Percentiles rank a stretch among this genome's conserved stretches.
phyloP scores from a whole-genome alignment of 2,797 vertebrate species.

The Amblyraja radiata region DNA sequence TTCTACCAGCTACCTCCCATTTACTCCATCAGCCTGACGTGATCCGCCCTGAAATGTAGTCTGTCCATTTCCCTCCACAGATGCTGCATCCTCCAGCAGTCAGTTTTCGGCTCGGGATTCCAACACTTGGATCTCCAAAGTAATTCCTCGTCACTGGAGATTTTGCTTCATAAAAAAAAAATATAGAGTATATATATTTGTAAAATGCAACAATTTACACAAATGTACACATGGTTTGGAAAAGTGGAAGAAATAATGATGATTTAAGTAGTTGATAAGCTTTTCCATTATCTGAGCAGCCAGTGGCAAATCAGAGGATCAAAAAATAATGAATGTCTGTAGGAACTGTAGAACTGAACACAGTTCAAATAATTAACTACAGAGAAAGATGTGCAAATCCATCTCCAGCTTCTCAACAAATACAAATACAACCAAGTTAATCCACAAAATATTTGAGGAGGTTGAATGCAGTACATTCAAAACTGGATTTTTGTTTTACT shows the following conservation, averaged over 20 bases:
- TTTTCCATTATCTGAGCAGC: not conserved
- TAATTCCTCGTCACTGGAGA: constrained; percentile 5
- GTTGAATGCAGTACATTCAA: not conserved
- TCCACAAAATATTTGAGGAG: not conserved
- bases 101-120: no score
- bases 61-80: no score
- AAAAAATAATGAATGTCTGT: not conserved
- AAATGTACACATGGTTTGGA: not conserved
- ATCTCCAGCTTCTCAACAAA: not conserved
- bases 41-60: no score
- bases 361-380: not conserved
- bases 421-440: not conserved
- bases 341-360: not conserved
- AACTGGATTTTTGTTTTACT: not conserved
- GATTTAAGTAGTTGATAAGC: not conserved
- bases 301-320: not conserved
- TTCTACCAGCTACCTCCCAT: no score
- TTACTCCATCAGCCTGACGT: no score
- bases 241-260: not conserved
- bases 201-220: not conserved
- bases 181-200: not conserved
- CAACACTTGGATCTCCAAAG: not conserved
- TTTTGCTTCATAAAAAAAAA: constrained; percentile 19
- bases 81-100: no score
- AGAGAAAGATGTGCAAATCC: not conserved